Evolutionary conservation across 2,113 vertebrate genomes (phyloP).

Genomic region (Osmerus eperlanus): DNA sequence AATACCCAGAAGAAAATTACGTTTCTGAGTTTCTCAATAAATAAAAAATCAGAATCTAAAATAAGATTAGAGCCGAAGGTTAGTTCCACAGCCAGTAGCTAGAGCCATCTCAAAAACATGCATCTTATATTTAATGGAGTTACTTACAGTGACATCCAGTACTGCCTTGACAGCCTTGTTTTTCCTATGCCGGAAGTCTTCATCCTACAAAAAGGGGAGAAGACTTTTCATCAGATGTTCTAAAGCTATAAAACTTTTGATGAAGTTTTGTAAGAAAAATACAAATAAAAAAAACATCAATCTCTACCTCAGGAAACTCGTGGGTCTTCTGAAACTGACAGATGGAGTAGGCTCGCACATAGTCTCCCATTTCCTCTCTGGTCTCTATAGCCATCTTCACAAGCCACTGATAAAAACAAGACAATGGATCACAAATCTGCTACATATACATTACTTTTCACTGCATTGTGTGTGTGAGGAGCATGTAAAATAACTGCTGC

Average conservation of each 20-base stretch:
- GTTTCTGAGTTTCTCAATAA: no score
- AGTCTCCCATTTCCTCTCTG: slow-evolving; percentile 95
- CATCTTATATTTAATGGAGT: background rate
- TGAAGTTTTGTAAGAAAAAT: no score
- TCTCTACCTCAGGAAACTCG: slow-evolving; percentile 85
- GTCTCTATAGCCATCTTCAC: slow-evolving; percentile 98
- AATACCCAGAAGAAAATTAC: slow-evolving; percentile 4
- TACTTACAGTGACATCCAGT: slow-evolving; percentile 82
- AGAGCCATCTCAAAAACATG: background rate
- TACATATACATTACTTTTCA: no score
- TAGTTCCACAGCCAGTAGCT: no score
- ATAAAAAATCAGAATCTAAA: no score
- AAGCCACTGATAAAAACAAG: slow-evolving; percentile 80
- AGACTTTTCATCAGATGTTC: background rate
- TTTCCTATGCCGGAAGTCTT: slow-evolving; percentile 84
- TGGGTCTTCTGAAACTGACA: slow-evolving; percentile 94
- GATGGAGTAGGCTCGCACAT: slow-evolving; percentile 88
- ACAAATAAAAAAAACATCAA: background rate
- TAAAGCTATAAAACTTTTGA: slow-evolving; percentile 9
- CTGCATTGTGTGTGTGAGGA: no score
- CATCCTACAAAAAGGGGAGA: slow-evolving; percentile 74
- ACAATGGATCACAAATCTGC: background rate
- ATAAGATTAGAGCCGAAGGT: no score
- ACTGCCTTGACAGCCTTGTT: slow-evolving; percentile 79
- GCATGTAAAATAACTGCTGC: background rate